phyloP scores from a whole-genome alignment of 1,140 invertebrate species.

The Cryptotermes secundus region DNA sequence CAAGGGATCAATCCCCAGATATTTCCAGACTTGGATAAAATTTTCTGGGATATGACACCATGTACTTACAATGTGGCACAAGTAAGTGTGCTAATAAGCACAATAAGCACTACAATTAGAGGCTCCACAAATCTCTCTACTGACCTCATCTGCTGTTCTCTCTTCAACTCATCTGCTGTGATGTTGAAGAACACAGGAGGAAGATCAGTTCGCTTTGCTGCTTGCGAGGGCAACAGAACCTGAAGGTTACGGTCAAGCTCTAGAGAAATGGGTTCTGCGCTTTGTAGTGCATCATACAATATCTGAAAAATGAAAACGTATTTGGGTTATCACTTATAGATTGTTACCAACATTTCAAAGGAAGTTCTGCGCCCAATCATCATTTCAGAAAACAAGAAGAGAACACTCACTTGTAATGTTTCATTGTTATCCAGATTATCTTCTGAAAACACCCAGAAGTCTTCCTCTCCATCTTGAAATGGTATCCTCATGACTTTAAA shows the following conservation, averaged over 20 bases:
- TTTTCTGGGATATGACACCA: no score
- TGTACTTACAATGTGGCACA: no score
- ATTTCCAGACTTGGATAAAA: no score
- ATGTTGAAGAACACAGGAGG: slow-evolving; percentile 82
- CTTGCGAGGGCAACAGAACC: slow-evolving; percentile 78
- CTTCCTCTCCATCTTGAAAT: slow-evolving; percentile 52
- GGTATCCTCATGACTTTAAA: slow-evolving; percentile 53
- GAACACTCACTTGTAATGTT: slow-evolving; percentile 53
- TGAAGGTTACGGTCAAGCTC: slow-evolving; percentile 82
- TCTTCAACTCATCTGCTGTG: slow-evolving; percentile 77
- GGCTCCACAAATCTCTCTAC: no score
- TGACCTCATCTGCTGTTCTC: slow-evolving; percentile 74
- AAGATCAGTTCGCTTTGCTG: slow-evolving; percentile 64
- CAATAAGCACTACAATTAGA: no score
- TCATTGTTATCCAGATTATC: slow-evolving; percentile 56
- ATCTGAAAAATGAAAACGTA: slow-evolving; percentile 49
- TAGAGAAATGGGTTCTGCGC: slow-evolving; percentile 77
- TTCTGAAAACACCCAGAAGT: slow-evolving; percentile 63
- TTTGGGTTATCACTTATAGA: background rate
- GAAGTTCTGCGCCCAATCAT: background rate
- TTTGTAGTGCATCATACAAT: slow-evolving; percentile 71
- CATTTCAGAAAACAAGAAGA: background rate
- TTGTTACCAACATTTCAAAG: background rate
- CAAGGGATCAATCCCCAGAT: no score
- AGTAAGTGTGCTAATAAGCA: no score